Base-by-base conservation (phyloP, 2,113 vertebrate species). In the Cebidichthys violaceus region DNA sequence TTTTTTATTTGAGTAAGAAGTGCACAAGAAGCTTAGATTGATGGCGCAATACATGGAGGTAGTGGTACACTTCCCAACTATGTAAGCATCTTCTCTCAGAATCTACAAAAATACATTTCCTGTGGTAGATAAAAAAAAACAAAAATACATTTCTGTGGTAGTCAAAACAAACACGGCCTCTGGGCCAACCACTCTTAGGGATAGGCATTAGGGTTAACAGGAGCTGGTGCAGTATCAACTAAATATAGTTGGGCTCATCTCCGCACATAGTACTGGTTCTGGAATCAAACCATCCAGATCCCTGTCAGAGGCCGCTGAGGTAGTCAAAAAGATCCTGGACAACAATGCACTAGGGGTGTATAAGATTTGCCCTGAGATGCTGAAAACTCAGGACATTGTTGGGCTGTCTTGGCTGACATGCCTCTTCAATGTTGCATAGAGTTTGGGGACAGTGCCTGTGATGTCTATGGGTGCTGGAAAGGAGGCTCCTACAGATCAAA, bases 81-180 rank as follows among this genome's bases (percentile, higher is more conserved):
- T 74, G 33, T 70, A 27, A 33, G 33, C 70, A 24, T 41, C 67
- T 77, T 55, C 13, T 50, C 64, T 27, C 17, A 22, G 6, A 75
- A 70, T 61, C 22, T 55, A 61, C 5, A 27, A 52, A 20, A 62
- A 66, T 45, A 45, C 11, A 35, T 35, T 35, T 35, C 11, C 1
- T 43, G 41, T 13, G 29, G 29, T 31, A 31, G 29, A 2, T 31
- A 31, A 31, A 2, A 3, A 31, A 31, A 31, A 31, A 60, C 6
- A 31, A 1, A n/a, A 65, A 68, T 14, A 57, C 7, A 52, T 52
- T 52, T 13, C 9, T 10, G 22, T 13, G n/a, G n/a, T 15, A 20
- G 29, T 17, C 22, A 15, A 29, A 13, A 62, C 29, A 41, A 15
- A 35, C 22, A 15, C 10, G 10, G 39, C 39, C 39, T 41, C 8